Percentiles rank a stretch among this genome's conserved stretches.
Conservation (phyloP, 2,888 invertebrate species). For the Ormyrus pomaceus region DNA sequence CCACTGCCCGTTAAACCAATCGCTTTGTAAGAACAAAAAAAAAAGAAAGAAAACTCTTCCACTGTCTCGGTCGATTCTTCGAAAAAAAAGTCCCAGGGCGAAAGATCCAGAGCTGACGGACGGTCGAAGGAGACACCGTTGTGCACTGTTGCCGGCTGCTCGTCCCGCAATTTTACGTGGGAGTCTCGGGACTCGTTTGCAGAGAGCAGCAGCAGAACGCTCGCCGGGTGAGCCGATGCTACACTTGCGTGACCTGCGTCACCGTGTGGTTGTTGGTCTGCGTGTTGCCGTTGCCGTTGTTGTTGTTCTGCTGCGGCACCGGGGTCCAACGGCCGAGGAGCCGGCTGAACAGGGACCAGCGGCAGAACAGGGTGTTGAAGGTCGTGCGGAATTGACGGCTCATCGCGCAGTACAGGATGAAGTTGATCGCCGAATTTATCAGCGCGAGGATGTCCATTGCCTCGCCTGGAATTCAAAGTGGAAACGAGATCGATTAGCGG, state of each 20-base stretch:
- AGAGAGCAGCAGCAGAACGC: constrained; percentile 22
- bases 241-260: constrained; percentile 74
- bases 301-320: constrained; percentile 67
- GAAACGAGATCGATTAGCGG: too few relatives aligned
- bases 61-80: too few relatives aligned
- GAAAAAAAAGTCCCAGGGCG: too few relatives aligned
- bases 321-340: constrained; percentile 66
- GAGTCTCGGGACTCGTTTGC: too few relatives aligned
- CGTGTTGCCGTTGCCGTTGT: constrained; percentile 68
- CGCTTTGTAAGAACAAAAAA: too few relatives aligned
- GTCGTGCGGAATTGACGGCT: constrained; percentile 93
- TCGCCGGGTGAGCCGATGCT: constrained; percentile 64
- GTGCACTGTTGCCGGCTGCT: too few relatives aligned
- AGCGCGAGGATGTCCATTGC: constrained; percentile 93
- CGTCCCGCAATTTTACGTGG: too few relatives aligned
- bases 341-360: constrained; percentile 62
- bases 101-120: too few relatives aligned
- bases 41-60: too few relatives aligned
- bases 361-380: constrained; percentile 82
- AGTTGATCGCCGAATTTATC: constrained; percentile 94
- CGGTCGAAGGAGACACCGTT: too few relatives aligned
- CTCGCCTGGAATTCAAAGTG: constrained; percentile 76
- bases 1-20: too few relatives aligned
- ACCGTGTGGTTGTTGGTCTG: constrained; percentile 67
- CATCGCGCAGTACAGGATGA: constrained; percentile 95